Evolutionary conservation across 2,113 vertebrate genomes (phyloP).

Genomic region (Cnemophilus loriae): DNA sequence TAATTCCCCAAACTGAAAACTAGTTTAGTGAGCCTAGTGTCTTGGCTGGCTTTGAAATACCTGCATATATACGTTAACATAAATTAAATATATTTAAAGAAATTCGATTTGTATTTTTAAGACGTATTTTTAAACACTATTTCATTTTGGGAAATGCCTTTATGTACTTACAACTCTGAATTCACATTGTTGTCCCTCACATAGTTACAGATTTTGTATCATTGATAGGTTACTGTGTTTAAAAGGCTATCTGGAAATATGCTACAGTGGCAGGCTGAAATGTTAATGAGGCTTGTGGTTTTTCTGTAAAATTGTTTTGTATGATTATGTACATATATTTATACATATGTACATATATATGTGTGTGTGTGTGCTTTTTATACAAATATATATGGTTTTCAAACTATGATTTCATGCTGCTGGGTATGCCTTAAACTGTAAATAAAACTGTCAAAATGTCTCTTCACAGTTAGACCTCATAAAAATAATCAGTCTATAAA

Average conservation of each 20-base stretch:
- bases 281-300: background rate
- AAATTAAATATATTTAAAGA: background rate
- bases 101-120: background rate
- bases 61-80: background rate
- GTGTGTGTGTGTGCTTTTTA: background rate
- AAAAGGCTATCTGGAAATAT: background rate
- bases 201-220: background rate
- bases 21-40: background rate
- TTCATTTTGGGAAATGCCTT: background rate
- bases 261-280: background rate
- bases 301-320: constrained; percentile 4
- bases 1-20: constrained; percentile 24
- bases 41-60: constrained; percentile 21
- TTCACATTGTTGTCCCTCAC: background rate
- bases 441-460: constrained; percentile 32
- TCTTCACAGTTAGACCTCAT: constrained; percentile 17
- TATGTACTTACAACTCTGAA: background rate
- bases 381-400: background rate
- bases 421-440: background rate
- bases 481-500: constrained; percentile 41
- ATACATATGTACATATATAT: background rate
- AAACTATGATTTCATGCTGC: background rate
- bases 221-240: background rate
- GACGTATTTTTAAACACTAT: background rate
- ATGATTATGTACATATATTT: background rate